These are phyloP conservation scores for Carcharodon carcharias DNA, from an alignment of 2,797 vertebrate genomes.

Conservation along the genomic window DNA sequence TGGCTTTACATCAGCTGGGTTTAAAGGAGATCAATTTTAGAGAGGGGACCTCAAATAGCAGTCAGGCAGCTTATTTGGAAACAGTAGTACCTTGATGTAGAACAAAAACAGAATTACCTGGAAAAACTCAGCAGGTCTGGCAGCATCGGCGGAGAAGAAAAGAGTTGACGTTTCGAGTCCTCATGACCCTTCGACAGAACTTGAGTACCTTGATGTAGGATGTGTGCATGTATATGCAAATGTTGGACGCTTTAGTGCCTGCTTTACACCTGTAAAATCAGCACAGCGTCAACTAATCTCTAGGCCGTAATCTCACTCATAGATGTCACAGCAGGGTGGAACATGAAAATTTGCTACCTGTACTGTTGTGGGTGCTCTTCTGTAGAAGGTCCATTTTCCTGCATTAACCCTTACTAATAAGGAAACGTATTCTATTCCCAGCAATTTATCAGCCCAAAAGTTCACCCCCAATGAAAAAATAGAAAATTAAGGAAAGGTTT, in stretches of 20 bases:
- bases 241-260: not conserved
- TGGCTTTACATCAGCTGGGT: not conserved
- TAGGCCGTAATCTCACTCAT: not conserved
- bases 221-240: too few relatives aligned
- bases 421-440: not conserved
- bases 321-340: not conserved
- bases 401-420: not conserved
- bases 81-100: not conserved
- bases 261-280: not conserved
- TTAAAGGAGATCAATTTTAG: not conserved
- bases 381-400: not conserved
- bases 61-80: not conserved
- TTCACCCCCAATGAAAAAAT: not conserved
- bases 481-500: not conserved
- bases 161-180: too few relatives aligned
- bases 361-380: not conserved
- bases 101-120: too few relatives aligned
- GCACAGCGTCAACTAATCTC: not conserved
- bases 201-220: not conserved
- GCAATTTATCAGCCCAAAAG: not conserved
- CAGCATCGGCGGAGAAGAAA: too few relatives aligned
- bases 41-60: not conserved
- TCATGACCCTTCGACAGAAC: too few relatives aligned
- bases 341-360: not conserved
- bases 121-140: too few relatives aligned